A percentile compares a stretch with the other conserved stretches of the same genome.
These are phyloP conservation scores for Pantherophis guttatus DNA, from an alignment of 2,113 vertebrate species.

Conservation along the genomic window DNA sequence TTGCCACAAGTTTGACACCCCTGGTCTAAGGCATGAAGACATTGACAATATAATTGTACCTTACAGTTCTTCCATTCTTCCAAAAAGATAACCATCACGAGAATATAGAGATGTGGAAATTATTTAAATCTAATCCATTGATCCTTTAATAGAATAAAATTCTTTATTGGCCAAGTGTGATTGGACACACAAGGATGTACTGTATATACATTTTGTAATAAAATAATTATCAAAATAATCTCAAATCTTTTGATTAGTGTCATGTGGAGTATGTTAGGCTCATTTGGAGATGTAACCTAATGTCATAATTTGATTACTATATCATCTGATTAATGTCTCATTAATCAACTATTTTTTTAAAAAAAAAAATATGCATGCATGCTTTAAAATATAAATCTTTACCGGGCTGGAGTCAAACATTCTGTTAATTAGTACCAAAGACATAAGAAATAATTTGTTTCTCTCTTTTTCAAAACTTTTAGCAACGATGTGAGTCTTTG, in stretches of 20 bases:
- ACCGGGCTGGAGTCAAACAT: background rate
- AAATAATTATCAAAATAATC: background rate
- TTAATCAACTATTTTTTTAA: conserved; percentile 20
- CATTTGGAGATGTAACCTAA: background rate
- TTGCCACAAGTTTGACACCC: too few relatives aligned
- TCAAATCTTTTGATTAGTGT: background rate
- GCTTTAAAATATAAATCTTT: conserved; percentile 23
- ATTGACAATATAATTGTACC: background rate
- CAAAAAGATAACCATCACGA: background rate
- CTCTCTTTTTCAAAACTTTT: conserved; percentile 6
- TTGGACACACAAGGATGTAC: too few relatives aligned
- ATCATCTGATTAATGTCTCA: background rate
- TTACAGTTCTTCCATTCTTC: background rate
- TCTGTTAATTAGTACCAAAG: conserved; percentile 4
- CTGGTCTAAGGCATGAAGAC: background rate
- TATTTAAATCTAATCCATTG: conserved; percentile 15
- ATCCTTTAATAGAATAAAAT: background rate
- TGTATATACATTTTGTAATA: background rate
- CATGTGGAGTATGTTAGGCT: background rate
- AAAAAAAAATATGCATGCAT: background rate
- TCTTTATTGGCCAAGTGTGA: too few relatives aligned
- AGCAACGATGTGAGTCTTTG: background rate
- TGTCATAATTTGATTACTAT: conserved; percentile 14
- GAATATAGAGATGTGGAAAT: background rate
- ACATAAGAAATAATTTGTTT: conserved; percentile 6